Conservation (phyloP, 2,797 vertebrate species). For the Lithobates sylvaticus region DNA sequence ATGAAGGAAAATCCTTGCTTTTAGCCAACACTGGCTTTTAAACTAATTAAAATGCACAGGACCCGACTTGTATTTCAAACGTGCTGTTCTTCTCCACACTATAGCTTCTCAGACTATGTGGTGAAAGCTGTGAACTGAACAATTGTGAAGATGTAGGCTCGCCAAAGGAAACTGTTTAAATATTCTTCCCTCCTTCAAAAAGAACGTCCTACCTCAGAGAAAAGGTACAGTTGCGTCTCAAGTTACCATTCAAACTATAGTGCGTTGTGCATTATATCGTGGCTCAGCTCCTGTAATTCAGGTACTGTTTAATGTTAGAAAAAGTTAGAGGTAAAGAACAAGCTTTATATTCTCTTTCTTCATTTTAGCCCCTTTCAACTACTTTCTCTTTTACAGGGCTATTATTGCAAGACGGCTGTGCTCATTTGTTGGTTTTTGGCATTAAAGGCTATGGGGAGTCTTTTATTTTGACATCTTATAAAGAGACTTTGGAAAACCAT, state of each 20-base stretch:
- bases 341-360: constrained; percentile 59
- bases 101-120: constrained; percentile 70
- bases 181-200: constrained; percentile 63
- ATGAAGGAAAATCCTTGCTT: constrained; percentile 72
- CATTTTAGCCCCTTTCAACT: constrained; percentile 66
- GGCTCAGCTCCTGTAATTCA: neutral
- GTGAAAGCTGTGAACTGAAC: constrained; percentile 68
- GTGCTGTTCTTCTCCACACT: constrained; percentile 71
- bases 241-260: constrained; percentile 45
- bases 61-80: constrained; percentile 67
- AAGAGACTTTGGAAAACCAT: constrained; percentile 72
- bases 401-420: constrained; percentile 75
- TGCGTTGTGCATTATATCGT: neutral
- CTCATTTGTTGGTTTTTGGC: constrained; percentile 68
- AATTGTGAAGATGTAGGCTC: constrained; percentile 66
- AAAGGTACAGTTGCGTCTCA: constrained; percentile 13
- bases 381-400: constrained; percentile 63
- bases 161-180: constrained; percentile 67
- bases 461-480: constrained; percentile 66
- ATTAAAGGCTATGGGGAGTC: constrained; percentile 72
- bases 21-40: constrained; percentile 69
- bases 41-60: constrained; percentile 75
- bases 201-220: constrained; percentile 58
- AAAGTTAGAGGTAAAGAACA: constrained; percentile 28
- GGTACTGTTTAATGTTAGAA: constrained; percentile 13